phyloP scores from a whole-genome alignment of 2,113 vertebrate genomes.

The Chroicocephalus ridibundus region DNA sequence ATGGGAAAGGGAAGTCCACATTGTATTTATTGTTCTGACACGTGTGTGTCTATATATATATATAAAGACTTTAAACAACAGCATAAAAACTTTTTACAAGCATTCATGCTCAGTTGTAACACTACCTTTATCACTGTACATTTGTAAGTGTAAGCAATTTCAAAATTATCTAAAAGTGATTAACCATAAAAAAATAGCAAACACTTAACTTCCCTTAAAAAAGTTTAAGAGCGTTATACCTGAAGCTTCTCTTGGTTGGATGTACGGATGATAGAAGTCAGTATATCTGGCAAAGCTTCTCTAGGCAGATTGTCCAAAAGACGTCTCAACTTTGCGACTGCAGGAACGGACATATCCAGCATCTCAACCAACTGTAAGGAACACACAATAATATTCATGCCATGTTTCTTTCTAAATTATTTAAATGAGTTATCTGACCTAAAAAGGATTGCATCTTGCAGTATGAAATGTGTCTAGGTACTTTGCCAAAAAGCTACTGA shows the following conservation, averaged over 20 bases:
- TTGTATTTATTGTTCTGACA: background rate
- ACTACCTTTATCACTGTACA: background rate
- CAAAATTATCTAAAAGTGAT: background rate
- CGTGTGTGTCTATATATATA: too few relatives aligned
- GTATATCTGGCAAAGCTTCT: constrained; percentile 91
- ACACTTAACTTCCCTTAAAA: background rate
- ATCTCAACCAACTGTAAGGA: constrained; percentile 87
- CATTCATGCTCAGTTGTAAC: background rate
- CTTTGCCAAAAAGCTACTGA: background rate
- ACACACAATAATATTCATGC: background rate
- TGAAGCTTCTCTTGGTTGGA: constrained; percentile 95
- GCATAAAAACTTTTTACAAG: background rate
- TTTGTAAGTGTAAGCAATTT: background rate
- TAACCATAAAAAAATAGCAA: background rate
- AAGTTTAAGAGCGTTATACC: constrained; percentile 66
- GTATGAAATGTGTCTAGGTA: background rate
- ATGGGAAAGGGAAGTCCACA: background rate
- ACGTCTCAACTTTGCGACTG: constrained; percentile 90
- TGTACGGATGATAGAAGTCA: constrained; percentile 93
- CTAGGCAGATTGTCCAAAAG: constrained; percentile 91
- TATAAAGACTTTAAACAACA: background rate
- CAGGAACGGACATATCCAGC: constrained; percentile 94
- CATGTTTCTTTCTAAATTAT: background rate
- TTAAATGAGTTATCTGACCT: background rate
- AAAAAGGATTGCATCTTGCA: background rate